Base-by-base conservation (phyloP, 2,113 vertebrate species). In the Dromas ardeola region DNA sequence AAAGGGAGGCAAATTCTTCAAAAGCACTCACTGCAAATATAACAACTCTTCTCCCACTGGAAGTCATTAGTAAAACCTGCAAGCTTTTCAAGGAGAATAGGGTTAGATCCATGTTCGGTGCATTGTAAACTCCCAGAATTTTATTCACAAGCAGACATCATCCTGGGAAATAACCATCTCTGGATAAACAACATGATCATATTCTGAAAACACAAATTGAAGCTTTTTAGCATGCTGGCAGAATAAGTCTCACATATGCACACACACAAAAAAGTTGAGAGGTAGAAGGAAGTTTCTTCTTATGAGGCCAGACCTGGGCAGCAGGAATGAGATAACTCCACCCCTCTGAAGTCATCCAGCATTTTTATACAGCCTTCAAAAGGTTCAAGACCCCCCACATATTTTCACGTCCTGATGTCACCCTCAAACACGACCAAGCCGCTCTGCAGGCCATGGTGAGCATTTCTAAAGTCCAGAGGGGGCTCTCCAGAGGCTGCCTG, bases 361-460 rank as follows among this genome's bases (percentile, higher is more conserved):
- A 15, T 47, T 79, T 45, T 61, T 29, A 36, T 26, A 62, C 11
- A 34, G 40, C 19, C 27, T 72, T 53, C 74, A 77, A 66, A 72
- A 76, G 18, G 14, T 62, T 53, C 70, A 95, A 84, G 79, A 47
- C 4, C 4, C 32, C 12, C 16, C 23, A 14, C 3, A 5, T 12
- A 42, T 29, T 62, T 73, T 34, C 0, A 0, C 18, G 10, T 32
- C 71, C 16, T 16, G 0, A 4, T 32, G 25, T 30, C 77, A 53
- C 38, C 43, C 58, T 53, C 61, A 23, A 81, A 81, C 30, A 53
- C 15, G 53, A 21, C 22, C 52, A 59, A 43, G 15, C 13, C 36
- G 27, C 36, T 14, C 74, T 13, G 2, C 5, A 53, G 70, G 17
- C 62, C 32, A 23, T 8, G 9, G 50, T 6, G 59, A 81, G 61